Base-by-base conservation (phyloP, 2,113 vertebrate species). In the Sturnira hondurensis region DNA sequence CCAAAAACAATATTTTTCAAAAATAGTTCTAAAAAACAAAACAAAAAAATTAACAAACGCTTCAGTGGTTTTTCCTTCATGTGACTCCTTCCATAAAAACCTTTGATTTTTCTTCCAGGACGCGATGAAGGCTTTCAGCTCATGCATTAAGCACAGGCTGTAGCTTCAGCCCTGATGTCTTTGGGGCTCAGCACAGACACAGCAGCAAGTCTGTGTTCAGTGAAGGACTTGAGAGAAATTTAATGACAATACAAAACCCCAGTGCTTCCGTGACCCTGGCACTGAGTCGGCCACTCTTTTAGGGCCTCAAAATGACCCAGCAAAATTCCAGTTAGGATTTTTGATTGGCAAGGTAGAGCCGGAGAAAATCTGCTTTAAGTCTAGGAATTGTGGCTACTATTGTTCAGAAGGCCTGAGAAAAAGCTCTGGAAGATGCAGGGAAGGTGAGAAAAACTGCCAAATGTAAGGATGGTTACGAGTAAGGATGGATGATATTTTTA, bases 21-120 rank as follows among this genome's bases (percentile, higher is more conserved):
- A 58, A 58, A 14, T 9, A 52, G 26, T 20, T 63, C 16, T 33
- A 9, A 45, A 22, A 80, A 68, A 12, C 1, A 76, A 33, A 43
- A 43, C 43, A 43, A 43, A 43, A 43, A 43, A 43, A 43, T 22
- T 7, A 24, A 92, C 10, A 63, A 67, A 87, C 5, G 43, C 24
- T 84, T 84, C 43, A 14, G 41, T 61, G 24, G 24, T 45, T 92
- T 50, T 24, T 68, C 11, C 1, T 81, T 45, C 28, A 16, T 26
- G 50, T 38, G 50, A 71, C 71, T 77, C 70, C 65, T 94, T 88
- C 65, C 0, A 4, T 36, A 74, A 88, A 97, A 77, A 15, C 16
- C 82, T 97, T 95, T 95, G 91, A 91, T 94, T 93, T 80, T 76
- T 94, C 96, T 97, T 95, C 89, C 89, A 89, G 86, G 77, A 91